These are phyloP conservation scores for Eidolon helvum DNA, from an alignment of 2,113 vertebrate genomes.

Conservation along the genomic window DNA sequence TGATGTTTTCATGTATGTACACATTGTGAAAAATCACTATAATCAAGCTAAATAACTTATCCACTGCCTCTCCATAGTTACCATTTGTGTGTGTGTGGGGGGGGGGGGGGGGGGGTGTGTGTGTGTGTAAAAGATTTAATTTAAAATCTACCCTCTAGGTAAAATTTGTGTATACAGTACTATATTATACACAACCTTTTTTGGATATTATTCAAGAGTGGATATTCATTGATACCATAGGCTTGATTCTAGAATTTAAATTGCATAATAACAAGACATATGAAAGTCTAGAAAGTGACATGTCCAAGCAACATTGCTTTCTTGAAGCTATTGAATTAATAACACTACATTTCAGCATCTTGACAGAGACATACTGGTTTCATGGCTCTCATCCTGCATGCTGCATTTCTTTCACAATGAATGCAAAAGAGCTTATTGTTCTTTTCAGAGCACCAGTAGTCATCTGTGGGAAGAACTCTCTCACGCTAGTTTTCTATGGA, in stretches of 20 bases:
- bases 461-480: neutral
- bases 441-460: neutral
- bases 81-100: neutral
- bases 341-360: constrained; percentile 57
- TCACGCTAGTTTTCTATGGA: neutral
- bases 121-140: neutral
- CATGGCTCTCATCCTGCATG: rapidly evolving
- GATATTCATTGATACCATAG: neutral
- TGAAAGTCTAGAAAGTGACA: neutral
- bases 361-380: constrained; percentile 51
- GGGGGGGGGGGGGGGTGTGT: no score
- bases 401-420: neutral
- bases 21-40: neutral
- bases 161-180: neutral
- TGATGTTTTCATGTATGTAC: neutral
- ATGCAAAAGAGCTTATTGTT: constrained; percentile 41
- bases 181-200: neutral
- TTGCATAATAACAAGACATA: neutral
- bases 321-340: constrained; percentile 66
- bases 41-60: neutral
- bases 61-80: neutral
- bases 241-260: neutral
- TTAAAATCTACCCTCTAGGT: neutral
- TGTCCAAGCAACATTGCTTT: neutral
- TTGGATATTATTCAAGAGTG: neutral